phyloP scores from a whole-genome alignment of 2,113 vertebrate species.

The Cephalopterus ornatus region DNA sequence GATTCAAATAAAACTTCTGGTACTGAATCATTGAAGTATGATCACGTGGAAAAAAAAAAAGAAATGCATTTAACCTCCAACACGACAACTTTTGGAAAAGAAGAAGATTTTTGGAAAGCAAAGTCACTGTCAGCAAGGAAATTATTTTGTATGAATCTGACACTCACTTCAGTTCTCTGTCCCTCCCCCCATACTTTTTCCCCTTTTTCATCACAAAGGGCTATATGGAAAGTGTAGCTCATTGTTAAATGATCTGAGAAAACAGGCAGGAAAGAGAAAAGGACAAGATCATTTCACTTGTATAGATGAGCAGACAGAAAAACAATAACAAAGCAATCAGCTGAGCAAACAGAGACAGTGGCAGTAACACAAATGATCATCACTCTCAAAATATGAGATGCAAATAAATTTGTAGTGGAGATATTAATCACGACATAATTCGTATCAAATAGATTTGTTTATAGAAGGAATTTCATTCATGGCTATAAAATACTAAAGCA shows the following conservation, averaged over 20 bases:
- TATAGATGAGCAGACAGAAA: constrained; percentile 13
- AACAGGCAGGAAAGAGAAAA: constrained; percentile 10
- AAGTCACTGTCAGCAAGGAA: background rate
- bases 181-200: background rate
- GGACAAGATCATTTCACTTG: constrained; percentile 19
- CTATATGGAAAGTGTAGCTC: background rate
- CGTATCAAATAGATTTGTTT: background rate
- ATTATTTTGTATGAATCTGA: background rate
- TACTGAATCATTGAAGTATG: background rate
- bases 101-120: background rate
- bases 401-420: background rate
- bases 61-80: background rate
- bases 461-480: background rate
- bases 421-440: background rate
- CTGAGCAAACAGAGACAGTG: constrained; percentile 15
- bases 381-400: background rate
- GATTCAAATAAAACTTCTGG: background rate
- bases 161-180: background rate
- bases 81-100: background rate
- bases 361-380: background rate
- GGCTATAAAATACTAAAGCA: background rate
- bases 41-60: background rate
- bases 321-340: constrained; percentile 15
- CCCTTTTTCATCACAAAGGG: background rate
- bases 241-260: constrained; percentile 60